These are phyloP conservation scores for Melipona quadrifasciata DNA, from an alignment of 1,140 invertebrate genomes.

Conservation along the genomic window DNA sequence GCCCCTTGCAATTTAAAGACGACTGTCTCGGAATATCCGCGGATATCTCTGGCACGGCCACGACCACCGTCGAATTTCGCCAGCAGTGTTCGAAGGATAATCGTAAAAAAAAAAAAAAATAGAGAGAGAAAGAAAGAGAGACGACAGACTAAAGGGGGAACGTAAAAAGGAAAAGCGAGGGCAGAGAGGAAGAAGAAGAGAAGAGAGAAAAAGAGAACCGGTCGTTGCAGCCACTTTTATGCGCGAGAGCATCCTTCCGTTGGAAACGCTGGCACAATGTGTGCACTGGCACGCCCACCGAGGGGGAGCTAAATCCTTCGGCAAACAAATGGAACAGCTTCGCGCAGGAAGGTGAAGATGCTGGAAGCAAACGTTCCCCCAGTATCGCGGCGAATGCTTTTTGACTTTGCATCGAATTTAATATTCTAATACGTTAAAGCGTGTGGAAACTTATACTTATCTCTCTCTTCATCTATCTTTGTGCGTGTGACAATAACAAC, in stretches of 20 bases:
- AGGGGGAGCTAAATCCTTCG: constrained; percentile 2
- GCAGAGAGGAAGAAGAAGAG: too few species aligned
- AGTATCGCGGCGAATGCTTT: neutral
- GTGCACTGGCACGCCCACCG: constrained; percentile 24
- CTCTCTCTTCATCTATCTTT: too few species aligned
- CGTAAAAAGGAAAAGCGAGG: neutral
- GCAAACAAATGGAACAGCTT: constrained; percentile 14
- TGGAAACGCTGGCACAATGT: constrained; percentile 21
- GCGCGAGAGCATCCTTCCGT: constrained; percentile 9
- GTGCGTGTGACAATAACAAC: too few species aligned
- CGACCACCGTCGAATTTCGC: neutral
- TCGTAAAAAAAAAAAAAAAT: neutral
- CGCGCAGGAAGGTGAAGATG: constrained; percentile 3
- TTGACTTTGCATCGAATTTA: constrained; percentile 2
- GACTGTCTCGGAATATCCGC: neutral
- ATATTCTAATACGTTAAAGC: neutral
- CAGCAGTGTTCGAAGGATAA: too few species aligned
- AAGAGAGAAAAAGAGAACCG: neutral
- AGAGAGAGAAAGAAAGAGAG: neutral
- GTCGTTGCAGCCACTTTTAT: neutral
- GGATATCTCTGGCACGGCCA: too few species aligned
- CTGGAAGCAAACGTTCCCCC: neutral
- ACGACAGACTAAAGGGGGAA: neutral
- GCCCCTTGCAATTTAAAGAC: constrained; percentile 9
- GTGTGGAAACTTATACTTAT: neutral